A percentile compares a stretch with the other conserved stretches of the same genome.
phyloP scores from a whole-genome alignment of 1,140 invertebrate species.

The Nautilus pompilius region DNA sequence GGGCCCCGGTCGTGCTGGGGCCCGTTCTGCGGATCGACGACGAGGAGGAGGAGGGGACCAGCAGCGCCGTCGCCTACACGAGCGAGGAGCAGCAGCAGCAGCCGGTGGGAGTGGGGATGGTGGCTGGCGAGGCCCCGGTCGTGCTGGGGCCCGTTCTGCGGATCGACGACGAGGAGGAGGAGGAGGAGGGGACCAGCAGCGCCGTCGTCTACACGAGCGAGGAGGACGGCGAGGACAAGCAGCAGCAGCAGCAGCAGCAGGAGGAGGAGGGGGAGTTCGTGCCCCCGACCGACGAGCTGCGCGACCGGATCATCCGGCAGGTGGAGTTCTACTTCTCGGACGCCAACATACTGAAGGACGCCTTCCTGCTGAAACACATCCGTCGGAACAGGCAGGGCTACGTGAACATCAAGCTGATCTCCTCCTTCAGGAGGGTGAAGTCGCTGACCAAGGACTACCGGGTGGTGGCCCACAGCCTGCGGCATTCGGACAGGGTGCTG shows the following conservation, averaged over 20 bases:
- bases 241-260: conserved; percentile 31
- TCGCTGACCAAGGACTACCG: conserved; percentile 85
- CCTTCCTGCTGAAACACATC: conserved; percentile 91
- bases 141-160: conserved; percentile 20
- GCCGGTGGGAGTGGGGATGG: no score
- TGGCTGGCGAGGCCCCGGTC: no score
- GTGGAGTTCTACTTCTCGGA: conserved; percentile 86
- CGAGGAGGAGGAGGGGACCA: no score
- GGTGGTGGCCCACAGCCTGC: conserved; percentile 79
- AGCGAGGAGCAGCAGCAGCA: no score
- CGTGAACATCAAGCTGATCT: conserved; percentile 89
- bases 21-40: no score
- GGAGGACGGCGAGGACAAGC: conserved; percentile 34
- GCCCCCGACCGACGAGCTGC: conserved; percentile 43
- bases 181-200: conserved; percentile 20
- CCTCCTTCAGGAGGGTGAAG: conserved; percentile 76
- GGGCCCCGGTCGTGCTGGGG: no score
- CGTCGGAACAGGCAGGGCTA: conserved; percentile 91
- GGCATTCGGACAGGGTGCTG: conserved; percentile 74
- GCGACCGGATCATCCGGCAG: conserved; percentile 47
- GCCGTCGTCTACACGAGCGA: conserved; percentile 38
- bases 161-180: conserved; percentile 41
- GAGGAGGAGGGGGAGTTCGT: conserved; percentile 33
- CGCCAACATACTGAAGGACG: conserved; percentile 90
- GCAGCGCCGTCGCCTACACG: no score